These are phyloP conservation scores for Trachelipus rathkii DNA, from an alignment of 1,140 invertebrate genomes.

Conservation along the genomic window DNA sequence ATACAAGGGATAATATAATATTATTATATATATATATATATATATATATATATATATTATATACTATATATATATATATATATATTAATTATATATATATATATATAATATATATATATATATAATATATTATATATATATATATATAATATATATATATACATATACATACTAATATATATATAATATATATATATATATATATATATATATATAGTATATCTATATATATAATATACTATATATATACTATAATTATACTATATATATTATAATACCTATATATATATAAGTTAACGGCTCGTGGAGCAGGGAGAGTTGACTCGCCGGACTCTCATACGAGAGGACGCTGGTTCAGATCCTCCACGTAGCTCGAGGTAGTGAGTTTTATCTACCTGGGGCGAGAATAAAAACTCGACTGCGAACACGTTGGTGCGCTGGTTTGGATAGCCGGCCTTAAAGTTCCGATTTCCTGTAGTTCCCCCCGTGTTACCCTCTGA, in stretches of 20 bases:
- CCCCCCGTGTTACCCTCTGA: no score
- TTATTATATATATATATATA: constrained; percentile 13
- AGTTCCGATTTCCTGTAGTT: no score
- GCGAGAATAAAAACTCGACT: no score
- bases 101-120: constrained; percentile 21
- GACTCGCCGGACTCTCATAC: no score
- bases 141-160: background rate
- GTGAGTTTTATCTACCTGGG: no score
- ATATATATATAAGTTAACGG: constrained; percentile 1
- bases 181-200: constrained; percentile 2
- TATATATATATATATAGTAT: constrained; percentile 10
- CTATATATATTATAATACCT: constrained; percentile 16
- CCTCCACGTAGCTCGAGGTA: no score
- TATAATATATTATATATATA: constrained; percentile 18
- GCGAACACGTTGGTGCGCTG: no score
- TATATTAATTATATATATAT: constrained; percentile 13
- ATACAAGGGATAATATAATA: background rate
- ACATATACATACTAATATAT: background rate
- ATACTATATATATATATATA: constrained; percentile 22
- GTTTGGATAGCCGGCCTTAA: no score
- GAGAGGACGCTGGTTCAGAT: no score
- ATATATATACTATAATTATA: background rate
- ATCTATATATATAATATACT: background rate
- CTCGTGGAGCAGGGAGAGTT: no score
- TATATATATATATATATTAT: constrained; percentile 20